Conservation (phyloP, 2,888 invertebrate genomes). For the Barypeithes pellucidus region DNA sequence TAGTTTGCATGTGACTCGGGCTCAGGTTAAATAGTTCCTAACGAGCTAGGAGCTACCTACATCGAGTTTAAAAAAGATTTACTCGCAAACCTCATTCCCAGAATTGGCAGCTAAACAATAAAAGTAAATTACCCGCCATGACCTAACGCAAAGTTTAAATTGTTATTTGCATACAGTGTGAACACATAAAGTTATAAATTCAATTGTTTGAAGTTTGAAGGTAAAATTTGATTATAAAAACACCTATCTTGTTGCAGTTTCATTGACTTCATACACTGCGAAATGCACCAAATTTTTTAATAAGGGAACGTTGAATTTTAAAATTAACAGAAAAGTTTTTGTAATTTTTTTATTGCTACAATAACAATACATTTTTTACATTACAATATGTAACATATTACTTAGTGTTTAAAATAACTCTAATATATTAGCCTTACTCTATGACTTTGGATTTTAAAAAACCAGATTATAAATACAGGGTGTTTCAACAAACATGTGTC, state of each 20-base stretch:
- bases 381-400: slow-evolving; percentile 38
- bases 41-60: neutral
- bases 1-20: slow-evolving; percentile 7
- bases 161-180: neutral
- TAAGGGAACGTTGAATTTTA: neutral
- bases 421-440: slow-evolving; percentile 4
- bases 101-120: neutral
- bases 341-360: slow-evolving; percentile 35
- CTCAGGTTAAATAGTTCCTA: slow-evolving; percentile 3
- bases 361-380: slow-evolving; percentile 41
- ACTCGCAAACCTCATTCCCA: slow-evolving; percentile 1
- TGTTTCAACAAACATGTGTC: no score
- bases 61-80: neutral
- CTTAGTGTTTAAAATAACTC: slow-evolving; percentile 9
- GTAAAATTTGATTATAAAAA: no score
- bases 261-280: no score
- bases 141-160: slow-evolving; percentile 8
- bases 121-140: neutral
- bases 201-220: no score
- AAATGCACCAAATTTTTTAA: no score
- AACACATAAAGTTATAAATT: no score
- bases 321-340: neutral
- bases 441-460: slow-evolving; percentile 15
- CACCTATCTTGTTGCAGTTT: no score
- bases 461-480: slow-evolving; percentile 7